Conservation (phyloP, 2,797 vertebrate species). For the Denticeps clupeoides region DNA sequence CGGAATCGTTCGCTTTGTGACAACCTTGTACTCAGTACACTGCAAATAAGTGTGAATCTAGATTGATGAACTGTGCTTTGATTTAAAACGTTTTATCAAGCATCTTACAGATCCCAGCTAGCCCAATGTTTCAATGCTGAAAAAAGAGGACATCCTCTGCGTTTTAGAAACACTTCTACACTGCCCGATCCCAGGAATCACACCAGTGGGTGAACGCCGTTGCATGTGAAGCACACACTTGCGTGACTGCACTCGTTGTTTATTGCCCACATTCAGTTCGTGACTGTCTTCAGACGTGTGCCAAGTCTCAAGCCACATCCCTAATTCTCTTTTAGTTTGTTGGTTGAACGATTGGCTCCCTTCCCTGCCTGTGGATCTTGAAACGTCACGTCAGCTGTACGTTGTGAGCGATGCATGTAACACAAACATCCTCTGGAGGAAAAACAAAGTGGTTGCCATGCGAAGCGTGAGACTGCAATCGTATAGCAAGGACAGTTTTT, state of each 20-base stretch:
- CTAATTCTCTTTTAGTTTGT: constrained; percentile 45
- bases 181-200: too few relatives aligned
- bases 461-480: constrained; percentile 7
- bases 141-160: too few relatives aligned
- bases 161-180: too few relatives aligned
- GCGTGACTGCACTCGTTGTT: constrained; percentile 60
- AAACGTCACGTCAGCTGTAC: constrained; percentile 39
- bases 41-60: too few relatives aligned
- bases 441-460: constrained; percentile 28
- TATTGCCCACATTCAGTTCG: constrained; percentile 53
- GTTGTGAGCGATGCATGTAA: constrained; percentile 29
- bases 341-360: constrained; percentile 38
- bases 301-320: constrained; percentile 54
- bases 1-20: too few relatives aligned
- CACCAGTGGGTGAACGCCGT: too few relatives aligned
- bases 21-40: too few relatives aligned
- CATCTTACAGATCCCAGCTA: too few relatives aligned
- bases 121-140: too few relatives aligned
- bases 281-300: constrained; percentile 50
- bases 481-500: neutral
- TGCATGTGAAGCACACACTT: constrained; percentile 56
- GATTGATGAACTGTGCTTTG: too few relatives aligned
- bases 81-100: too few relatives aligned
- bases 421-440: constrained; percentile 33
- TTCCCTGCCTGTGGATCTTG: constrained; percentile 30